Evolutionary conservation across 1,140 invertebrate genomes (phyloP).

Genomic region (Pomacea maculata): DNA sequence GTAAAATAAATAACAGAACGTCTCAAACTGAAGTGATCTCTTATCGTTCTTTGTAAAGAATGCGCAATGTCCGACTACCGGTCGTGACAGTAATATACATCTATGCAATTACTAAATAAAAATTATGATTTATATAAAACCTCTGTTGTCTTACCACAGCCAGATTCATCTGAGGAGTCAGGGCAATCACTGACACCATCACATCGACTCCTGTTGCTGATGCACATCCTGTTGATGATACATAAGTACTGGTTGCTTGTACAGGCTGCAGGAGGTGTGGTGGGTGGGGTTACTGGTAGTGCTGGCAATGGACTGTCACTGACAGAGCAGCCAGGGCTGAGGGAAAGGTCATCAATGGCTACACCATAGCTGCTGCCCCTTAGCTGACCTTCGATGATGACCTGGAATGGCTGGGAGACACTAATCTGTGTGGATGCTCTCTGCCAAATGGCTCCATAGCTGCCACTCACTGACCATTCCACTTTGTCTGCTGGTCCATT

Average conservation of each 20-base stretch:
- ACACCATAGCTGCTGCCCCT: slow-evolving; percentile 46
- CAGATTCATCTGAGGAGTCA: slow-evolving; percentile 1
- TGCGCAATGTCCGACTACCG: no score
- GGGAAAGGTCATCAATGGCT: slow-evolving; percentile 60
- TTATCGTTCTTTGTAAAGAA: no score
- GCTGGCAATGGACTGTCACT: slow-evolving; percentile 31
- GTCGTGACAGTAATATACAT: no score
- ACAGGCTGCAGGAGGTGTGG: not conserved
- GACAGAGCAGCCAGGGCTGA: slow-evolving; percentile 53
- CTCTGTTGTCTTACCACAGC: not conserved
- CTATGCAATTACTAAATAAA: no score
- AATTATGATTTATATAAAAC: no score
- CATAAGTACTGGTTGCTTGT: slow-evolving; percentile 10
- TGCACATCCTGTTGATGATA: slow-evolving; percentile 32
- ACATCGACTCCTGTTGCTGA: slow-evolving; percentile 43
- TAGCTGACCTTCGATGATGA: slow-evolving; percentile 48
- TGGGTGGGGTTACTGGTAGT: not conserved
- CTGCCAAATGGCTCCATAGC: slow-evolving; percentile 53
- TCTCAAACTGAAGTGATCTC: no score
- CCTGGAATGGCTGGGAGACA: slow-evolving; percentile 42
- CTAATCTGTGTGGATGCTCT: slow-evolving; percentile 28
- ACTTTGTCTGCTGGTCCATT: slow-evolving; percentile 42
- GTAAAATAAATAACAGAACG: no score
- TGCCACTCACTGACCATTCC: slow-evolving; percentile 26
- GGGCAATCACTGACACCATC: slow-evolving; percentile 38